Conservation (phyloP, 2,888 invertebrate species). For the Bembecia ichneumoniformis region DNA sequence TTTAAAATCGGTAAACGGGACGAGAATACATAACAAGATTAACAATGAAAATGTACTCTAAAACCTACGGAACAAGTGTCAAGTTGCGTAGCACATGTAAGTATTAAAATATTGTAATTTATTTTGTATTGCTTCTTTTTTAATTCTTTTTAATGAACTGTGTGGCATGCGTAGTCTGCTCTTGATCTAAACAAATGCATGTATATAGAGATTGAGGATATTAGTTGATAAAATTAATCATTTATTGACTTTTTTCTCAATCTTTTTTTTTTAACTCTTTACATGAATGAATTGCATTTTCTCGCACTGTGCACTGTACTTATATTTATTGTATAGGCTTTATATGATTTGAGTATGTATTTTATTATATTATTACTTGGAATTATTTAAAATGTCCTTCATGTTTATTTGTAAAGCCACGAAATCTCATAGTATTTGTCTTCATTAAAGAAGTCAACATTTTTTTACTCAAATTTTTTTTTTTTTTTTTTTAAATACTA, state of each 20-base stretch:
- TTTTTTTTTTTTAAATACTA: too few species aligned
- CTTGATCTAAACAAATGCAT: too few species aligned
- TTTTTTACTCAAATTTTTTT: too few species aligned
- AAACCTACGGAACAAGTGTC: slow-evolving; percentile 27
- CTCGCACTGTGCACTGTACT: slow-evolving; percentile 4
- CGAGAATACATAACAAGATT: slow-evolving; percentile 15
- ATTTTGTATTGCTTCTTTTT: slow-evolving; percentile 16
- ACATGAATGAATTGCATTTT: slow-evolving; percentile 19
- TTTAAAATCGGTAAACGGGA: slow-evolving; percentile 40
- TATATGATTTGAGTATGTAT: neutral
- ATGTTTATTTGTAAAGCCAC: too few species aligned
- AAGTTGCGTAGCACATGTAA: slow-evolving; percentile 56
- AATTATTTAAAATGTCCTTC: too few species aligned
- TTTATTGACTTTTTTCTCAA: too few species aligned
- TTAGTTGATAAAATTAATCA: too few species aligned
- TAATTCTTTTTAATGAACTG: slow-evolving; percentile 52
- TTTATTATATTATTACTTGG: too few species aligned
- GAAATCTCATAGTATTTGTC: too few species aligned
- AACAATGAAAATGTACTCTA: slow-evolving; percentile 2
- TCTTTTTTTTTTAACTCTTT: slow-evolving; percentile 12
- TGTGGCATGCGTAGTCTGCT: slow-evolving; percentile 58
- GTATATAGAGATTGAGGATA: too few species aligned
- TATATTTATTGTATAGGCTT: too few species aligned
- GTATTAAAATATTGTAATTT: slow-evolving; percentile 35
- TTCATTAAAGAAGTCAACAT: too few species aligned